Conservation (phyloP, 2,797 vertebrate species). For the Falco novaeseelandiae region DNA sequence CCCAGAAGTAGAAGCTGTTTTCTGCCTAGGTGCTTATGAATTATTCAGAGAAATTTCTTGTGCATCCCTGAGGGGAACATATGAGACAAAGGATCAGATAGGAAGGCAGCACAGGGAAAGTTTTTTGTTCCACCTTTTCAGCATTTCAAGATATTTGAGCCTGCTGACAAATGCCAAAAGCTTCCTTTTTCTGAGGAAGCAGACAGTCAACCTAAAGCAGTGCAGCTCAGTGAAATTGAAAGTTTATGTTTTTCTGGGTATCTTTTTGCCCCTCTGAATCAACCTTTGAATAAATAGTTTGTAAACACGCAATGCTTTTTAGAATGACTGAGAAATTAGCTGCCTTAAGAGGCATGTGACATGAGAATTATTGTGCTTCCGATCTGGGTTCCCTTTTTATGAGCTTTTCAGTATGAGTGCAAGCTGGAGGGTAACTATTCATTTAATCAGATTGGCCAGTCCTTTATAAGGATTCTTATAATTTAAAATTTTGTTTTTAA, state of each 20-base stretch:
- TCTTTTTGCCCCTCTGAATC: not conserved
- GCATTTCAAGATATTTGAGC: slow-evolving; percentile 56
- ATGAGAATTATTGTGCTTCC: not conserved
- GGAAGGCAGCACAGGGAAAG: slow-evolving; percentile 46
- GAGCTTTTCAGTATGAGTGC: not conserved
- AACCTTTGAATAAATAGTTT: not conserved
- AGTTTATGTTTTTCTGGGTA: not conserved
- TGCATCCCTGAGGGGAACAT: slow-evolving; percentile 65
- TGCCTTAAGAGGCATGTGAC: not conserved
- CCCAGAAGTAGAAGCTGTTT: slow-evolving; percentile 46
- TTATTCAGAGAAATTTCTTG: slow-evolving; percentile 73
- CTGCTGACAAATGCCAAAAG: slow-evolving; percentile 19
- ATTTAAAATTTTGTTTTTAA: not conserved
- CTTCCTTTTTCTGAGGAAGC: slow-evolving; percentile 19
- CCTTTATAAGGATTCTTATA: not conserved
- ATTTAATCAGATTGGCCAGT: not conserved
- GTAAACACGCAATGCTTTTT: not conserved
- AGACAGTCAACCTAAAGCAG: not conserved
- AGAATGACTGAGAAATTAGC: not conserved
- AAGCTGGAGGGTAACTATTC: not conserved
- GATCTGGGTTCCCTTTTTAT: not conserved
- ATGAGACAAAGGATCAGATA: slow-evolving; percentile 72
- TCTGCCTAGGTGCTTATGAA: slow-evolving; percentile 58
- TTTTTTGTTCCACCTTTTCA: slow-evolving; percentile 67
- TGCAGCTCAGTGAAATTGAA: not conserved